Conservation (phyloP, 1,140 invertebrate genomes). For the Sweltsa coloradensis region DNA sequence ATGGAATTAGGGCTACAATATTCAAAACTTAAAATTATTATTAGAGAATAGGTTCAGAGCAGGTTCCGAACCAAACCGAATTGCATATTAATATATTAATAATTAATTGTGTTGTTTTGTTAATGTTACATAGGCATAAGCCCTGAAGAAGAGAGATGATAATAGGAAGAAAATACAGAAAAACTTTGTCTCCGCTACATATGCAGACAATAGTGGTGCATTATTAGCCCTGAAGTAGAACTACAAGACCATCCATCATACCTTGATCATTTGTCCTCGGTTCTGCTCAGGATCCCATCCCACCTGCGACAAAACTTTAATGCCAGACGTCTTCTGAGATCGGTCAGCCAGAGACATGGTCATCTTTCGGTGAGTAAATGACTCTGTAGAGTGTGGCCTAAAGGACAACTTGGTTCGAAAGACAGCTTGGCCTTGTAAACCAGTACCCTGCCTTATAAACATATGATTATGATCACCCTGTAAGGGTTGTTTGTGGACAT, state of each 20-base stretch:
- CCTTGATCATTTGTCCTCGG: slow-evolving; percentile 80
- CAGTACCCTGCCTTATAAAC: slow-evolving; percentile 93
- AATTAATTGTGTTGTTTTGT: no score
- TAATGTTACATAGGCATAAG: no score
- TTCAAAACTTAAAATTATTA: slow-evolving; percentile 8
- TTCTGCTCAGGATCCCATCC: slow-evolving; percentile 89
- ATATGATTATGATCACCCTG: slow-evolving; percentile 89
- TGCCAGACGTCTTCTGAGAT: slow-evolving; percentile 91
- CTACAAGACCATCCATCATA: no score
- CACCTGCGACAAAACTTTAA: slow-evolving; percentile 91
- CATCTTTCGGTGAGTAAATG: slow-evolving; percentile 97
- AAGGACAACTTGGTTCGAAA: slow-evolving; percentile 95
- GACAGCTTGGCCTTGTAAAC: slow-evolving; percentile 93
- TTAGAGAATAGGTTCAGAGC: no score
- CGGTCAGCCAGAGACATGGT: slow-evolving; percentile 93
- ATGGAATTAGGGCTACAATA: background rate
- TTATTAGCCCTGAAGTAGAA: no score
- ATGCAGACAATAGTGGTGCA: no score
- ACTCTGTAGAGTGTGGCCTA: slow-evolving; percentile 94
- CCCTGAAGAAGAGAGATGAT: no score
- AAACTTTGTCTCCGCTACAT: no score
- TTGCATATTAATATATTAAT: no score
- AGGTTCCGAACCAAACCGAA: no score
- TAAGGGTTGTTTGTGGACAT: slow-evolving; percentile 87
- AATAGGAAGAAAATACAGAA: no score